Evolutionary conservation across 2,797 vertebrate genomes (phyloP).

Genomic region (Crax fasciolata): DNA sequence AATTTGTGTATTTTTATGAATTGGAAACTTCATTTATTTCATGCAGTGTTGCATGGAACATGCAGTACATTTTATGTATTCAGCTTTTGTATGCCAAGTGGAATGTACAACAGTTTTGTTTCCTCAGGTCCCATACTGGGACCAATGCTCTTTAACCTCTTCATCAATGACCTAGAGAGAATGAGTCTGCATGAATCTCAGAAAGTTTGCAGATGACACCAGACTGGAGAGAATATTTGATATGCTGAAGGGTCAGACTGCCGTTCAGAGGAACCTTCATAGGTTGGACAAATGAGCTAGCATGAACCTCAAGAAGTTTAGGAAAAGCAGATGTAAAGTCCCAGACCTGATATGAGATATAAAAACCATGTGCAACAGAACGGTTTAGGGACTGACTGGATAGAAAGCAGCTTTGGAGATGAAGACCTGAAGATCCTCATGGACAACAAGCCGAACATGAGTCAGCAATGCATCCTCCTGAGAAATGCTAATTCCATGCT

Average conservation of each 20-base stretch:
- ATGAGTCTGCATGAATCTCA: background rate
- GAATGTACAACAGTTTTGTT: background rate
- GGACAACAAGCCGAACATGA: background rate
- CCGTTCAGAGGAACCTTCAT: background rate
- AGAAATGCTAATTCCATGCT: background rate
- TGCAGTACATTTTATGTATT: background rate
- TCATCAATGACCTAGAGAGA: background rate
- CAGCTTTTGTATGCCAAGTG: background rate
- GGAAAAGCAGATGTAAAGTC: background rate
- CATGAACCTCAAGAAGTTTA: background rate
- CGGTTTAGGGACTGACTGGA: background rate
- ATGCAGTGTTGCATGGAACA: background rate
- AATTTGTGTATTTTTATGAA: background rate
- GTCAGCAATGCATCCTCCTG: background rate
- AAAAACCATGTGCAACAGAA: background rate
- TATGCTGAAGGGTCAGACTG: background rate
- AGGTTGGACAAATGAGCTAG: background rate
- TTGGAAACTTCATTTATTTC: constrained; percentile 1
- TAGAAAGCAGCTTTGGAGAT: background rate
- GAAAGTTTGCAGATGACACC: background rate
- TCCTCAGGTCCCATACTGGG: background rate
- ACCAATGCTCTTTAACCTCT: background rate
- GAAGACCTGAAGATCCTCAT: background rate
- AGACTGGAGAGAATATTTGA: background rate
- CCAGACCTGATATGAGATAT: background rate